Conservation (phyloP, 2,113 vertebrate species). For the Platysternon megacephalum region DNA sequence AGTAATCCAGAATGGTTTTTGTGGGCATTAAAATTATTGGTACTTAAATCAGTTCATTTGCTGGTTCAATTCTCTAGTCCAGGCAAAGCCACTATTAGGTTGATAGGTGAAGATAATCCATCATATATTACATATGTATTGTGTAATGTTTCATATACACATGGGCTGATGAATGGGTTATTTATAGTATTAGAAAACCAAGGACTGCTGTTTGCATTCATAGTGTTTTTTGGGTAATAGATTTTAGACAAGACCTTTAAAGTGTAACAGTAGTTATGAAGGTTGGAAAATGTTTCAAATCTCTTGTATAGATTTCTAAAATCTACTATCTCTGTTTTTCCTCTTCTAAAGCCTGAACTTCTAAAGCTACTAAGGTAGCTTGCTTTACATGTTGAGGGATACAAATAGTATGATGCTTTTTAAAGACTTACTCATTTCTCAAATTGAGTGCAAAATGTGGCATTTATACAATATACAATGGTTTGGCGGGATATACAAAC, state of each 20-base stretch:
- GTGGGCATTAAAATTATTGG: not conserved
- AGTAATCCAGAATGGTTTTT: not conserved
- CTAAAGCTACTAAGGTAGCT: conserved; percentile 17
- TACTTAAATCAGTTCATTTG: conserved; percentile 3
- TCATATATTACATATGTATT: conserved; percentile 66
- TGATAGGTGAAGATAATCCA: conserved; percentile 39
- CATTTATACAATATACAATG: conserved; percentile 26
- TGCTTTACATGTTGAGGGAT: conserved; percentile 31
- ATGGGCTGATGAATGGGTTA: conserved; percentile 36
- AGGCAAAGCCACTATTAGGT: conserved; percentile 36
- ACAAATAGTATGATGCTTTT: conserved; percentile 60
- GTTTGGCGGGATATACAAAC: conserved; percentile 66
- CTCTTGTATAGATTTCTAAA: conserved; percentile 50
- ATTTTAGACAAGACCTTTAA: conserved; percentile 69
- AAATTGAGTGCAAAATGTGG: conserved; percentile 70
- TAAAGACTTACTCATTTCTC: conserved; percentile 61
- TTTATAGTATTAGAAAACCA: conserved; percentile 50
- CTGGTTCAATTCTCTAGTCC: conserved; percentile 6
- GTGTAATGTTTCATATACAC: conserved; percentile 68
- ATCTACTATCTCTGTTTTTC: conserved; percentile 11
- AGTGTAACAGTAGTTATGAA: conserved; percentile 55
- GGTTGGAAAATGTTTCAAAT: conserved; percentile 61
- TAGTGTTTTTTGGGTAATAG: conserved; percentile 31
- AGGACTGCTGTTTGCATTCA: conserved; percentile 52
- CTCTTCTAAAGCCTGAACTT: conserved; percentile 19